Percentiles rank a stretch among this genome's conserved stretches.
These are phyloP conservation scores for Montipora foliosa DNA, from an alignment of 64 coral and sea anemone genomes.

Conservation along the genomic window DNA sequence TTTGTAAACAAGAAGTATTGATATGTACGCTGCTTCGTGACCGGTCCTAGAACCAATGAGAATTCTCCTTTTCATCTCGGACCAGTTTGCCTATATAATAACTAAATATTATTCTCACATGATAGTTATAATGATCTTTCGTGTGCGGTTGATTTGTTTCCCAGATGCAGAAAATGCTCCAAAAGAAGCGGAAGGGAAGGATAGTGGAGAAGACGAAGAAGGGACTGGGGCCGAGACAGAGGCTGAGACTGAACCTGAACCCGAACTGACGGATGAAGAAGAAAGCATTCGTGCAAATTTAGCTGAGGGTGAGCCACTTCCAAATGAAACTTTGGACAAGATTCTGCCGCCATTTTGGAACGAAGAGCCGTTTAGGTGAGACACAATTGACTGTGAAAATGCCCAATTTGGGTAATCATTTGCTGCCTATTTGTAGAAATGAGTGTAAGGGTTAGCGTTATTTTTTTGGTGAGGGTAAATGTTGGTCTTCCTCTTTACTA, in stretches of 20 bases:
- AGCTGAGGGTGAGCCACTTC: constrained; percentile 78
- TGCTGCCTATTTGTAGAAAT: no score
- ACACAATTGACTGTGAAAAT: neutral
- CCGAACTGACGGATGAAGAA: constrained; percentile 94
- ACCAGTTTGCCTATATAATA: no score
- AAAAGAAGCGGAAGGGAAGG: constrained; percentile 44
- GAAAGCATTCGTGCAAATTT: constrained; percentile 88
- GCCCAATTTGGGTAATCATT: no score
- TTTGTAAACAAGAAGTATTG: no score
- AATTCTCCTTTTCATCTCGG: no score
- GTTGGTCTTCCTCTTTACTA: no score
- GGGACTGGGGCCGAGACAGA: constrained; percentile 38
- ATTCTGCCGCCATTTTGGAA: constrained; percentile 95
- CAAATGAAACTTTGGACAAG: constrained; percentile 84
- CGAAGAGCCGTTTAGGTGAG: constrained; percentile 95
- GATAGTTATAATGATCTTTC: no score
- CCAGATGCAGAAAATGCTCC: constrained; percentile 6
- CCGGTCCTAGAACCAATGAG: no score
- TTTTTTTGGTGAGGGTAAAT: no score
- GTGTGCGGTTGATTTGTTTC: neutral
- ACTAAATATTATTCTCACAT: no score
- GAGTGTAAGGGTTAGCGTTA: no score
- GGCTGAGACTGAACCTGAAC: constrained; percentile 69
- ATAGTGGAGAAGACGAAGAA: constrained; percentile 64
- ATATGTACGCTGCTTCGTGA: no score